These are phyloP conservation scores for Hofmannophila pseudospretella DNA, from an alignment of 2,888 invertebrate genomes.

Conservation along the genomic window DNA sequence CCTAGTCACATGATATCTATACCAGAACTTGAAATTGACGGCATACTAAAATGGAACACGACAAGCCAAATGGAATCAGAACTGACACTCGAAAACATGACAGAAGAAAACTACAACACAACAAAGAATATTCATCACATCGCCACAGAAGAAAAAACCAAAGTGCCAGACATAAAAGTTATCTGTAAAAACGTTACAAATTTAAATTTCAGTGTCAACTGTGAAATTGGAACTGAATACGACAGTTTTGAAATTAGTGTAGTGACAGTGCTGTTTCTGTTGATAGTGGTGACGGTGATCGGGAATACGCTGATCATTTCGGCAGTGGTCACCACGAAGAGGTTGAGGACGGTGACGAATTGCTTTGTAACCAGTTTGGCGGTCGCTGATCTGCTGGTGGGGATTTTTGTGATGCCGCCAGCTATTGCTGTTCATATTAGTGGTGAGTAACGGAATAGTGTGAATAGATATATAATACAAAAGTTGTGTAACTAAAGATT, in stretches of 20 bases:
- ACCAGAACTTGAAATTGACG: slow-evolving; percentile 37
- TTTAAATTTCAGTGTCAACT: slow-evolving; percentile 23
- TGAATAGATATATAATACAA: too few relatives aligned
- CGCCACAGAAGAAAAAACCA: slow-evolving; percentile 25
- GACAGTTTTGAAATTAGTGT: slow-evolving; percentile 77
- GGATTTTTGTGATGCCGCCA: slow-evolving; percentile 96
- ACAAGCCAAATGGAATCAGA: slow-evolving; percentile 38
- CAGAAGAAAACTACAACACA: slow-evolving; percentile 44
- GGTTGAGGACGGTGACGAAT: slow-evolving; percentile 95
- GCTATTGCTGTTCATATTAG: slow-evolving; percentile 92
- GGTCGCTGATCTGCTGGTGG: slow-evolving; percentile 94
- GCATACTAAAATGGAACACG: slow-evolving; percentile 55
- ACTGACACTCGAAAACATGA: slow-evolving; percentile 44
- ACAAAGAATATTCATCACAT: slow-evolving; percentile 48
- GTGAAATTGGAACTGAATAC: slow-evolving; percentile 33
- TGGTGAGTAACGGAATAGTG: slow-evolving; percentile 81
- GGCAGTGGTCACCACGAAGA: slow-evolving; percentile 90
- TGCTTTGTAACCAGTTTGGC: slow-evolving; percentile 97
- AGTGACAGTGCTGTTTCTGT: slow-evolving; percentile 79
- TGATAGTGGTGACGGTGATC: slow-evolving; percentile 85
- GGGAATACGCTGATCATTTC: slow-evolving; percentile 94
- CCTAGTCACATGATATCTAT: slow-evolving; percentile 55
- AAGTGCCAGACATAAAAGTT: slow-evolving; percentile 18
- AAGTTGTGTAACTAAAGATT: too few relatives aligned
- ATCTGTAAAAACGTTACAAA: slow-evolving; percentile 22